Evolutionary conservation across 2,113 vertebrate genomes (phyloP), one percentile per base, ranked within the genome.

Genomic region (Chamaea fasciata): DNA sequence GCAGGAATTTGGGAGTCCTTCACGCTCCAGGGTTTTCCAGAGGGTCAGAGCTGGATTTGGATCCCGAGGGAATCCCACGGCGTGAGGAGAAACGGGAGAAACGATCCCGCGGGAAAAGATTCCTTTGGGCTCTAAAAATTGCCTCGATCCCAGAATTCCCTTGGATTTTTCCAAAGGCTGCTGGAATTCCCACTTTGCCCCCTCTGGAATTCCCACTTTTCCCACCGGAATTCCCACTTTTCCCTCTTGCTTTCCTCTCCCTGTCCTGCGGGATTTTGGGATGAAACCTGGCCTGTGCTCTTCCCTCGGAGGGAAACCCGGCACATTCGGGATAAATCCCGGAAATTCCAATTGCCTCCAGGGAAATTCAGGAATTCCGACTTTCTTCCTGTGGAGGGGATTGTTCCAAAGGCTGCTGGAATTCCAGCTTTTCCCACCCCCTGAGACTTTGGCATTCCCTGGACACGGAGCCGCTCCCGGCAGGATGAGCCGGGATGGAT

Each of bases 11-110:
- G 33, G 33, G 42, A 30, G 9, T 46, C 15, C 11, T 19, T 59
- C 3, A 0, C 8, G 8, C 33, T 28, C 41, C 0, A 1, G 42
- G 41, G 8, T 28, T 75, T 47, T 75, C 42, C 42, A 35, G 42
- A 20, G 20, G 20, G 9, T 24, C n/a, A 30, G n/a, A 59, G 26
- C 20, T 47, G 42, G n/a, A 15, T 14, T 4, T 1, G 1, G 55
- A 59, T 30, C 55, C 42, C 73, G 14, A 14, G 20, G 73, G 26
- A 75, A 4, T 3, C 33, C 33, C 33, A 13, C 3, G 53, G 53
- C 24, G 13, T 28, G 53, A 28, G 22, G 24, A 46, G 53, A 28
- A 49, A 15, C 2, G 13, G 13, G 67, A 37, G 13, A 47, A 75
- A 59, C 5, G 11, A 30, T 59, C 42, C 42, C 55, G 24, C 2